phyloP scores from a whole-genome alignment of 2,888 invertebrate species.

The Stenotaenia linearis region DNA sequence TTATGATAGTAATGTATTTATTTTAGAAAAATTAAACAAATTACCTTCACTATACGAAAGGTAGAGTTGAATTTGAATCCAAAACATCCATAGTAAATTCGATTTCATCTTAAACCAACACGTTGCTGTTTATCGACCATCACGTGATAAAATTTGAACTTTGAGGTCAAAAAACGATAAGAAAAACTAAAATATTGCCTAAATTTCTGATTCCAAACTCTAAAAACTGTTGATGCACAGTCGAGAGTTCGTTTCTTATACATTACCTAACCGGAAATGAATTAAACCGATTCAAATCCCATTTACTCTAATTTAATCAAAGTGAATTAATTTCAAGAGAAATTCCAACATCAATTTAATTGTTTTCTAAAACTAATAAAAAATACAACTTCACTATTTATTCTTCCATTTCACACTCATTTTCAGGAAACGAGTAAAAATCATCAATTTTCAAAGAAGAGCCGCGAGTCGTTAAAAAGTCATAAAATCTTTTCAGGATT shows the following conservation, averaged over 20 bases:
- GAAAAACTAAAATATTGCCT: too few relatives aligned
- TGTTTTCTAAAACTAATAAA: too few relatives aligned
- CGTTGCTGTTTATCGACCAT: not conserved
- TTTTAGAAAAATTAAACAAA: not conserved
- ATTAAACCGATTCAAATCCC: not conserved
- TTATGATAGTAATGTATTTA: not conserved
- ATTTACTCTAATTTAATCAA: too few relatives aligned
- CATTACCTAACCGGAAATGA: not conserved
- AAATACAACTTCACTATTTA: too few relatives aligned
- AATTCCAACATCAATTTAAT: too few relatives aligned
- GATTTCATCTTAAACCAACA: not conserved
- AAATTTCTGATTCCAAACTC: not conserved
- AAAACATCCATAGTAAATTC: not conserved
- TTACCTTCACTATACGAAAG: not conserved
- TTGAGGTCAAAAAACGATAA: not conserved
- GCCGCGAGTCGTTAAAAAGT: too few relatives aligned
- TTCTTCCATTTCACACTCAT: too few relatives aligned
- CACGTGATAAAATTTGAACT: not conserved
- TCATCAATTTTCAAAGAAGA: too few relatives aligned
- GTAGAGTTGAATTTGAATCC: not conserved
- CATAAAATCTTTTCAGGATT: too few relatives aligned
- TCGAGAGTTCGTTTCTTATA: not conserved
- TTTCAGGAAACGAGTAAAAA: too few relatives aligned
- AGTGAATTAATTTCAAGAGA: too few relatives aligned
- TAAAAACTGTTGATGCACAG: not conserved